Evolutionary conservation across 2,113 vertebrate genomes (phyloP).

Genomic region (Dipodomys ordii): DNA sequence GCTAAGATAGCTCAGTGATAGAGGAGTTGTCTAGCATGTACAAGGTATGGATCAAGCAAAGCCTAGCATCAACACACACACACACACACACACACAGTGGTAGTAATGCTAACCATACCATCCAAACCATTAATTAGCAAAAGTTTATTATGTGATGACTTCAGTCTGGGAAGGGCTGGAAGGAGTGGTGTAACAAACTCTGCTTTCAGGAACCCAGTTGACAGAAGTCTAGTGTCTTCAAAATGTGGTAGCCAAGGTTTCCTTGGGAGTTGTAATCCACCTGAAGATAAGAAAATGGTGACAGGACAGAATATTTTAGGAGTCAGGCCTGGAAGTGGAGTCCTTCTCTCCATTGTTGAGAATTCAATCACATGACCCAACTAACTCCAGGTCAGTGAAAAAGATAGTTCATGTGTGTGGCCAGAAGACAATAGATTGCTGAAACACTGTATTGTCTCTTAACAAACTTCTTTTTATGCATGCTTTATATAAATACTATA

Average conservation of each 20-base stretch:
- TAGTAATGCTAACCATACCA: not conserved
- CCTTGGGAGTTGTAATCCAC: not conserved
- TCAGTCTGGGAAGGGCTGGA: not conserved
- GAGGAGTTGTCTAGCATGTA: no score
- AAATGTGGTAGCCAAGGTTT: not conserved
- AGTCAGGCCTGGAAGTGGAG: not conserved
- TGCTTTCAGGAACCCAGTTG: no score
- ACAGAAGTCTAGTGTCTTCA: not conserved
- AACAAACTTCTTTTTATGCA: not conserved
- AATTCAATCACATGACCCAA: not conserved
- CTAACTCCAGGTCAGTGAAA: no score
- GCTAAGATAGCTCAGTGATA: no score
- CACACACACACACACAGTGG: no score
- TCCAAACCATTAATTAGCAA: not conserved
- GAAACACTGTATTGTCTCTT: not conserved
- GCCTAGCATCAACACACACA: no score
- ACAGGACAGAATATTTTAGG: not conserved
- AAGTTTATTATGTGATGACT: not conserved
- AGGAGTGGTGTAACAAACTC: not conserved
- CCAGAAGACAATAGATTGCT: not conserved
- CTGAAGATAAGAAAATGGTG: not conserved
- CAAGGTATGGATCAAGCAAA: no score
- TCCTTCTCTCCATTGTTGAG: not conserved
- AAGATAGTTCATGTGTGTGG: not conserved
- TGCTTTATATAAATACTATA: no score